Evolutionary conservation across 2,888 invertebrate genomes (phyloP).

Genomic region (Ectemnius continuus): DNA sequence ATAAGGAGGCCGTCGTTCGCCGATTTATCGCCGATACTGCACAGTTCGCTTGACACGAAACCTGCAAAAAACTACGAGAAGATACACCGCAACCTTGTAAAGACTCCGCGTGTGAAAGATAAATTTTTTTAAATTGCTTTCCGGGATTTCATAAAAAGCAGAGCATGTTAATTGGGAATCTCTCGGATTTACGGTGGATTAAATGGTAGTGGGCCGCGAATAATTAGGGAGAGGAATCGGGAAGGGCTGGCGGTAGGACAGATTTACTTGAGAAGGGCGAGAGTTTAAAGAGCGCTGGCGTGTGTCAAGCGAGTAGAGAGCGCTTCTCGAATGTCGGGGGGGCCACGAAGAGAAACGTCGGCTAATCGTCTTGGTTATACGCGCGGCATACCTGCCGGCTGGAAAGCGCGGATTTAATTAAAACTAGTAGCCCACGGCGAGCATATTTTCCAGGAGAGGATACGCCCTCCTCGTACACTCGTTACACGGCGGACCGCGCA

Average conservation of each 20-base stretch:
- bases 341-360: conserved; percentile 47
- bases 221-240: conserved; percentile 29
- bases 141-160: too few species aligned
- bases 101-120: too few species aligned
- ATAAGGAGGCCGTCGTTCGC: conserved; percentile 54
- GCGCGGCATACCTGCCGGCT: conserved; percentile 56
- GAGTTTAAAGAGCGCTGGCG: conserved; percentile 42
- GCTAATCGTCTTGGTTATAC: conserved; percentile 64
- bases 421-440: conserved; percentile 68
- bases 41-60: too few species aligned
- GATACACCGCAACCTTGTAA: too few species aligned
- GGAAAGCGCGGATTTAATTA: conserved; percentile 71
- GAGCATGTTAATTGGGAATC: too few species aligned
- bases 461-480: conserved; percentile 60
- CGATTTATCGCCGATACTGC: conserved; percentile 31
- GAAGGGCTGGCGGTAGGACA: background rate
- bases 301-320: conserved; percentile 10
- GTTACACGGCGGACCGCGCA: conserved; percentile 47
- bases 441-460: conserved; percentile 66
- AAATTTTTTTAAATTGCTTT: too few species aligned
- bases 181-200: conserved; percentile 5
- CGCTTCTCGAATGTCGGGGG: conserved; percentile 40
- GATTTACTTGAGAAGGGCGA: conserved; percentile 39
- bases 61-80: too few species aligned
- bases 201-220: conserved; percentile 25